phyloP scores from a whole-genome alignment of 2,888 invertebrate genomes.

The Spialia ferax region DNA sequence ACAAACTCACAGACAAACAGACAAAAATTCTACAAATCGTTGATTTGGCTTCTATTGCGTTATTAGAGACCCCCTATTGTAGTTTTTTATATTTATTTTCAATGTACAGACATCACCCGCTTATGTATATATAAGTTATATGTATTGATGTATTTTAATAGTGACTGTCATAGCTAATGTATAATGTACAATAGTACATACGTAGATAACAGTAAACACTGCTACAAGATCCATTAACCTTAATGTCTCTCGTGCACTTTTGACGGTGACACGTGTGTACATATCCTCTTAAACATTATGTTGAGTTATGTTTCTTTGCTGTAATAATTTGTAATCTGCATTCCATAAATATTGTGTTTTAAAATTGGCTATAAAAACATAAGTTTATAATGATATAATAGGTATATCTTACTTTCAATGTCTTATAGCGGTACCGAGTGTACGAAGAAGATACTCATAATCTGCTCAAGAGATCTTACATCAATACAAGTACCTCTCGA shows the following conservation, averaged over 20 bases:
- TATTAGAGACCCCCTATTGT: too few species aligned
- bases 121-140: too few species aligned
- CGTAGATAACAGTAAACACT: not conserved
- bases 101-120: too few species aligned
- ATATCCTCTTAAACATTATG: not conserved
- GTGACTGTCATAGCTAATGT: not conserved
- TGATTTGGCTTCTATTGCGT: too few species aligned
- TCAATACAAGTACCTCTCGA: not conserved
- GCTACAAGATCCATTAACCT: not conserved
- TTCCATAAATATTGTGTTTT: not conserved
- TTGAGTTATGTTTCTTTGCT: not conserved
- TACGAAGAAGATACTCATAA: not conserved
- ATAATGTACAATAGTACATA: not conserved
- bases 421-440: not conserved
- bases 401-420: not conserved
- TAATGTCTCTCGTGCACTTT: not conserved
- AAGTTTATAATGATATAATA: not conserved
- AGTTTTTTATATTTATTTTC: too few species aligned
- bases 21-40: too few species aligned
- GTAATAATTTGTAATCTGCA: not conserved
- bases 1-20: too few species aligned
- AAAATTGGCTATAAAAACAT: too few species aligned
- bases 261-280: not conserved
- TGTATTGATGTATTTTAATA: not conserved
- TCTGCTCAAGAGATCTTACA: not conserved